These are phyloP conservation scores for Herpailurus yagouaroundi DNA, from an alignment of 2,113 vertebrate species.

Conservation along the genomic window DNA sequence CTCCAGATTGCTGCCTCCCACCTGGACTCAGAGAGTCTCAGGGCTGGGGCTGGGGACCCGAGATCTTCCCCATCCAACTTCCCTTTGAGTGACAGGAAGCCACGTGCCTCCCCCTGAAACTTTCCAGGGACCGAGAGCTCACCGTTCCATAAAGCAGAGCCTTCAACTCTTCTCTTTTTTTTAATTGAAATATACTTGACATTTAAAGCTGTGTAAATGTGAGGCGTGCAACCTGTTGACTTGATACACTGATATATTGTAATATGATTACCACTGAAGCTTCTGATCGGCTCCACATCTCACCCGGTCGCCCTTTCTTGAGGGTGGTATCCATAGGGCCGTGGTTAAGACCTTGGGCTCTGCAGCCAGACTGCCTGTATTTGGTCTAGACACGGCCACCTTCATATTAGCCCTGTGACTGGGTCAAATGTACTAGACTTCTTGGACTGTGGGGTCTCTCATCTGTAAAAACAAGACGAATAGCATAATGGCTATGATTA, in stretches of 20 bases:
- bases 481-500: not conserved
- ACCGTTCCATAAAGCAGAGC: not conserved
- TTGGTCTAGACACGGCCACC: not conserved
- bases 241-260: not conserved
- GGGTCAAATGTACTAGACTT: not conserved
- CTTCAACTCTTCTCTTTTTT: not conserved
- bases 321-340: not conserved
- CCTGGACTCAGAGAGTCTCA: slow-evolving; percentile 40
- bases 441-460: not conserved
- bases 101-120: not conserved
- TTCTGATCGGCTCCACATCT: not conserved
- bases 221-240: not conserved
- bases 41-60: not conserved
- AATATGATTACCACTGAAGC: not conserved
- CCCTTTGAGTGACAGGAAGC: not conserved
- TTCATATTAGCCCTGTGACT: not conserved
- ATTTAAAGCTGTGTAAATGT: not conserved
- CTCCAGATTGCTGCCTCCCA: slow-evolving; percentile 51
- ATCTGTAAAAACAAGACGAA: slow-evolving; percentile 7
- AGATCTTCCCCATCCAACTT: slow-evolving; percentile 5
- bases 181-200: not conserved
- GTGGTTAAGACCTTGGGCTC: not conserved
- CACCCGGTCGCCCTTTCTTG: not conserved
- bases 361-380: not conserved
- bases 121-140: not conserved